Base-by-base conservation (phyloP, 2,797 vertebrate species). In the Mus spretus region DNA sequence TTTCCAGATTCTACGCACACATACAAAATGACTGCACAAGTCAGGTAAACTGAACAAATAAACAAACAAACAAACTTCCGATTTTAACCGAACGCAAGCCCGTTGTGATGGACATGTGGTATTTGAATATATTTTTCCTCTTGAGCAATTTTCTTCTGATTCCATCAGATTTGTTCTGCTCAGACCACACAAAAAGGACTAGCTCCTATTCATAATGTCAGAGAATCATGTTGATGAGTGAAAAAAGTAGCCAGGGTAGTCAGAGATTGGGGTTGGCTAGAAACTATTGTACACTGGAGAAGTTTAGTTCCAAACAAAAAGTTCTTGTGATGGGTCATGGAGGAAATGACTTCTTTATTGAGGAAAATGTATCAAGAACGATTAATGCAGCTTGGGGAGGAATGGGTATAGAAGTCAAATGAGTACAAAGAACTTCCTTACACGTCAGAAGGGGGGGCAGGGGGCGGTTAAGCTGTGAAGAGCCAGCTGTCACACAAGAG, bases 61-160 rank as follows among this genome's bases (percentile, higher is more conserved):
- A 92, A 75, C 9, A 53, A 50, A 50, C 50, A 10, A 50, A 10
- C 9, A 55, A 50, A 93, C n/a, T 81, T 72, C 28, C 0, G 17
- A 53, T 79, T 95, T 92, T 93, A 96, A 91, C 9, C 80, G 89
- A 89, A 65, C 0, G n/a, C 61, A 93, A 90, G 10, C 26, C 70
- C 26, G 37, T 83, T 81, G 28, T 61, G 55, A 95, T 28, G 72
- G 67, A 92, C 20, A 40, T n/a, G 57, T 0, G 57, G 14, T 47
- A 63, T 74, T 70, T 94, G n/a, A 79, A 80, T 59, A 50, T 28
- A 83, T 6, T 47, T 50, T 24, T 19, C 28, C n/a, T 77, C 82
- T 40, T 74, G 92, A 94, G 89, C 28, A 47, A 88, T 22, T 9
- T 5, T 72, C 59, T 26, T 34, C 6, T n/a, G 14, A 77, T 77